Base-by-base conservation (phyloP, 2,113 vertebrate species). In the Ageneiosus marmoratus region DNA sequence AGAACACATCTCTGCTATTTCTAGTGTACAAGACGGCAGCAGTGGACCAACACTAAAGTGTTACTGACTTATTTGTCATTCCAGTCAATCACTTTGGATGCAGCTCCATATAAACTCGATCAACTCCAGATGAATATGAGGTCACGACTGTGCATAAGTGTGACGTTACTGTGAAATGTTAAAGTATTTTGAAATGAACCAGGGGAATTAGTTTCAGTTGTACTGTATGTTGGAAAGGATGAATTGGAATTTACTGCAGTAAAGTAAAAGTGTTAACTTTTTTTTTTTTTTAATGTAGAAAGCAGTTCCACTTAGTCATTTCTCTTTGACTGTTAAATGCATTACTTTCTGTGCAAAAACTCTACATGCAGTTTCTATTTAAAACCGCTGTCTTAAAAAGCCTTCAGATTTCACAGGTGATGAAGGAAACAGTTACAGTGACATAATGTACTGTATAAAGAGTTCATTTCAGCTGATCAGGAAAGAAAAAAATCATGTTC, bases 381-480 rank as follows among this genome's bases (percentile, higher is more conserved):
- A 44, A 81, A 55, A 55, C 10, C 41, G 15, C 60, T 53, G 48
- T 69, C 48, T 24, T 67, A 34, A 65, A 48, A 79, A 53, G 22
- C n/a, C 41, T 79, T 63, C 16, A 48, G 13, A 15, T 78, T 62
- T 62, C 37, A 46, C 12, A 27, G 41, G 10, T 34, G 46, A 73
- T 70, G 58, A 5, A 75, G 56, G 78, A 27, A 48, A 51, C 34
- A 12, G 12, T 51, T 37, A 55, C 34, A 77, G 13, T 73, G n/a
- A 51, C 37, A 20, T 74, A 51, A 53, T 18, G 24, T 74, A 51
- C 44, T 18, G 24, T 32, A 15, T 67, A 67, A 74, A 72, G 44
- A 74, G 22, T 37, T 46, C 8, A 60, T 34, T 81, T 24, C 37
- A 78, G 53, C 41, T 87, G 88, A 85, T 85, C 80, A 34, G 32